Percentiles rank a stretch among this genome's conserved stretches.
These are phyloP conservation scores for Homalodisca vitripennis DNA, from an alignment of 1,140 invertebrate species.

Conservation along the genomic window DNA sequence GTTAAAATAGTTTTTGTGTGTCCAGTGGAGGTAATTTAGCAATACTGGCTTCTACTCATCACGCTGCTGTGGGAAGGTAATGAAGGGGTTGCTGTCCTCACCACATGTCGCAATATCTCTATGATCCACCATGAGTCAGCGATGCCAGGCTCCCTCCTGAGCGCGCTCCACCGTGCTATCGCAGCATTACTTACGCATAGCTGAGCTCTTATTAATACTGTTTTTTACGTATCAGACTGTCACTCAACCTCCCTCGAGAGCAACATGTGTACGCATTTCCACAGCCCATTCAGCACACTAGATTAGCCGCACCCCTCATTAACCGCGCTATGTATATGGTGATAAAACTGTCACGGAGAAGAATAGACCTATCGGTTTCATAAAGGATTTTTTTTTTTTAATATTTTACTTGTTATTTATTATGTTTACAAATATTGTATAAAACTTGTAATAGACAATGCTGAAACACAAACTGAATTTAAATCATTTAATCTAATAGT, in stretches of 20 bases:
- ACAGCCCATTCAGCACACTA: constrained; percentile 4
- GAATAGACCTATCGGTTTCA: not conserved
- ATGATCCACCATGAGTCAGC: not conserved
- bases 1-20: too few relatives aligned
- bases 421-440: too few relatives aligned
- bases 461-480: too few relatives aligned
- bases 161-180: not conserved
- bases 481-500: too few relatives aligned
- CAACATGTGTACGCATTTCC: constrained; percentile 20
- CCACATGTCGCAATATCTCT: not conserved
- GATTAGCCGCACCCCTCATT: not conserved
- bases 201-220: constrained; percentile 7
- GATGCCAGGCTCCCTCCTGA: too few relatives aligned
- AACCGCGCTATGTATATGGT: not conserved
- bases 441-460: too few relatives aligned
- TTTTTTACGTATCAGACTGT: constrained; percentile 14
- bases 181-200: not conserved
- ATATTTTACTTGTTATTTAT: too few relatives aligned
- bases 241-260: not conserved
- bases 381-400: not conserved
- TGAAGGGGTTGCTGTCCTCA: not conserved
- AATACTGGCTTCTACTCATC: too few relatives aligned
- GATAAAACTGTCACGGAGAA: not conserved
- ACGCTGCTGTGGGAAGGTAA: not conserved
- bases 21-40: too few relatives aligned